Base-by-base conservation (phyloP, 1,140 invertebrate genomes). In the Leguminivora glycinivorella region DNA sequence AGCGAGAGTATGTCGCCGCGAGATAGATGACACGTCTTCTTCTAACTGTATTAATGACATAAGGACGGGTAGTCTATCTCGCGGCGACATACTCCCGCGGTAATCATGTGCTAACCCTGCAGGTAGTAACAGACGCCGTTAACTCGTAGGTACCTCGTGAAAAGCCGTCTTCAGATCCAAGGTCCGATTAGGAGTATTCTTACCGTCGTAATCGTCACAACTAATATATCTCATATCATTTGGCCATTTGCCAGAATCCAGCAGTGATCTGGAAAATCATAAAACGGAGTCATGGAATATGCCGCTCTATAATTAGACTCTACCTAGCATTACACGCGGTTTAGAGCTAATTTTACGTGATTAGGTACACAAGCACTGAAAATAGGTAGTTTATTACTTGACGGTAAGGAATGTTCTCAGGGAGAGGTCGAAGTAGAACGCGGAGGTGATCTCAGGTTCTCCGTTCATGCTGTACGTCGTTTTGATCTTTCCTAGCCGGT, bases 381-480 rank as follows among this genome's bases (percentile, higher is more conserved):
- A 78, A 77, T 73, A 82, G 73, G 69, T 76, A 85, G 75, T 77
- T 84, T 75, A 83, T 91, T 92, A 95, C 94, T 94, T 96, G 77
- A 96, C 94, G 1, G 96, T 93, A n/a, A 94, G 83, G 68, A 97
- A 94, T 9, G 95, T 94, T 58, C 95, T 88, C 25, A 95, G 84
- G 6, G 95, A 93, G 22, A 98, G 82, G 84, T 98, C 97, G 87
- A 97, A 98, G 83, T 97, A 97, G 84, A 98, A 98, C 0, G 96
- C 95, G 5, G 96, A 95, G 2, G 95, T 93, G 66, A 96, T 94
- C 83, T 95, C 94, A 2, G 95, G 95, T 74, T 94, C 93, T 24
- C 93, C 93, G 71, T 94, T 95, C 74, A 96, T 92, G 73, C 94
- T 94, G 80, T 94, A 95, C 0, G 94, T 94, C 1, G 93, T 94